These are phyloP conservation scores for Notechis scutatus DNA, from an alignment of 2,113 vertebrate genomes.

Conservation along the genomic window DNA sequence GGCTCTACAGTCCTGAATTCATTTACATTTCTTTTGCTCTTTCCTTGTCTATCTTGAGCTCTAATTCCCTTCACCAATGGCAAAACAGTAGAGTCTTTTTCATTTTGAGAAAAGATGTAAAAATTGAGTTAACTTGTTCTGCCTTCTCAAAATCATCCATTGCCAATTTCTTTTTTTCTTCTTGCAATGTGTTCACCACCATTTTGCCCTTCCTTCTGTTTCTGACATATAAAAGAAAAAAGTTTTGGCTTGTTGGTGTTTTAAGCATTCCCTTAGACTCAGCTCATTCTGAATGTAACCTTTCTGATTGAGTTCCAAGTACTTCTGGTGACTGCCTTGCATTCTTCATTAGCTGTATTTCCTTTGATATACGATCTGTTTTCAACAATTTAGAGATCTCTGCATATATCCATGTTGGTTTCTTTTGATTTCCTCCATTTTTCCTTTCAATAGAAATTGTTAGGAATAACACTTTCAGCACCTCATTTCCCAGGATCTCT, in stretches of 20 bases:
- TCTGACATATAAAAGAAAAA: background rate
- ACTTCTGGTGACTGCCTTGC: background rate
- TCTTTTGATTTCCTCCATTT: background rate
- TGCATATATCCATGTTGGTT: background rate
- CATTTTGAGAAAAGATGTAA: background rate
- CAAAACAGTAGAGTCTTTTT: background rate
- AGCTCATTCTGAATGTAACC: background rate
- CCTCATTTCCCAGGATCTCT: background rate
- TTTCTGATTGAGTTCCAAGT: background rate
- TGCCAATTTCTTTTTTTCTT: background rate
- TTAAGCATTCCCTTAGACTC: background rate
- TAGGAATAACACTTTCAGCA: background rate
- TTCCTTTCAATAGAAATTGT: background rate
- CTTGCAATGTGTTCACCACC: background rate
- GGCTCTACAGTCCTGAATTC: background rate
- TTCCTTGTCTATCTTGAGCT: background rate
- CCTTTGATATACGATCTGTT: background rate
- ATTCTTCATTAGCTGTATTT: background rate
- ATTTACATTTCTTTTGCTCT: background rate
- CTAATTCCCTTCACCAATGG: background rate
- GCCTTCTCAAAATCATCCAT: background rate
- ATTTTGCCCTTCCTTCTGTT: background rate
- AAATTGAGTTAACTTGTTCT: background rate
- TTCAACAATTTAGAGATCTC: background rate
- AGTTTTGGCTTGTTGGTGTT: background rate